Evolutionary conservation across 2,113 vertebrate species (phyloP), one percentile per base, ranked within the genome.

Genomic region (Nestor notabilis): DNA sequence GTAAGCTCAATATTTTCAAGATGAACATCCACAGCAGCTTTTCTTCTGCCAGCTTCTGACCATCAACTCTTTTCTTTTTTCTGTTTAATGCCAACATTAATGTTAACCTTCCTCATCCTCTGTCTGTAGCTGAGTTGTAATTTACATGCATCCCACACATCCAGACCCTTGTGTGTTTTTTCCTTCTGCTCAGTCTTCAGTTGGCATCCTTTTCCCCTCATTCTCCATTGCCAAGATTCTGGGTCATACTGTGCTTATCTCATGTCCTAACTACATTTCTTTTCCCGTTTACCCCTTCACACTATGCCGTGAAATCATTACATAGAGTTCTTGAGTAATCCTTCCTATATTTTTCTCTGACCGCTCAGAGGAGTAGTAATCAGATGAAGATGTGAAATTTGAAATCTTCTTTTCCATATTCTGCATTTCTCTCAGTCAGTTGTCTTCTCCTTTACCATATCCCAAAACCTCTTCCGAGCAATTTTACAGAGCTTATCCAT

Each of bases 1-100:
- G 65, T 56, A 94, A 93, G 18, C 76, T 90, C 90, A 92, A 25
- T 90, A 92, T 89, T 96, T 96, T 81, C 68, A 96, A 94, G 93
- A 81, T 93, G 24, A 92, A 90, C 92, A 86, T 71, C 43, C 66
- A 77, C 64, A 86, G 55, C 75, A 93, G 66, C 24, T 66, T 94
- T 93, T 86, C 31, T 80, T 92, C 53, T 93, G 61, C 74, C 86
- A 90, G 28, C 25, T 28, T 84, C 28, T 61, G 56, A 82, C 78
- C 83, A 86, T 84, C 47, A 87, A 28, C 16, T 71, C 23, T 60
- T 83, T 74, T 63, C 10, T 39, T 58, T 84, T 84, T 75, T 43
- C 60, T 84, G 14, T 69, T 60, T 75, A 84, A 89, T 13, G 4
- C 39, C 72, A 76, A 4, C 31, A 41, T n/a, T 79, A 78, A 66